Base-by-base conservation (phyloP, 2,888 invertebrate species). In the Spodoptera littoralis region DNA sequence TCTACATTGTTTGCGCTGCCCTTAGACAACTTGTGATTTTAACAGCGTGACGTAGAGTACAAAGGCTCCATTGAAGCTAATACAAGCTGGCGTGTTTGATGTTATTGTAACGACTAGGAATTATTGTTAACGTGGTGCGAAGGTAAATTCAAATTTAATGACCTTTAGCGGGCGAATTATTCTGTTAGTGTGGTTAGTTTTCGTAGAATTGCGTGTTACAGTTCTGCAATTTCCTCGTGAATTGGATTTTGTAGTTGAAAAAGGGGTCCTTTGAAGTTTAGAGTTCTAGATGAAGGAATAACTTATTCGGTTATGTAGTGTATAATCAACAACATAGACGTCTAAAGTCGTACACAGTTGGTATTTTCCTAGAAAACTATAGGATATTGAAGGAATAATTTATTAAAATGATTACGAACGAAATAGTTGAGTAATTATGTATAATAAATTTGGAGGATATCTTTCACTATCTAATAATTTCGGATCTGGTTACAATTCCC, bases 1-100 rank as follows among this genome's bases (percentile, higher is more conserved):
- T 88, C 89, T 89, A 89, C 90, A 91, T 89, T 92, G 92, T 92
- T 91, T 88, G 89, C 82, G 80, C 85, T 87, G 80, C 83, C 84
- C 75, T 84, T 63, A 83, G 83, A 86, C 87, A 84, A 87, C 84
- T 89, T 90, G 89, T 89, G 90, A 90, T 90, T 92, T 90, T 91
- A 90, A 91, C 89, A 85, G 87, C 82, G 84, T 84, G 83, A 84
- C 81, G 80, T 78, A 78, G 79, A 82, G 77, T 79, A 87, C 83
- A 85, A 77, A 76, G 62, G 72, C 64, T 77, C 78, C 69, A 73
- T 71, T 81, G 66, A 77, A 69, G 77, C 71, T 71, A 61, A 73
- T 80, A 83, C 80, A 79, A 84, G 85, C 84, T 82, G 83, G 70
- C 74, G 81, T 81, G 84, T 81, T 81, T 83, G 77, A 81, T 80